A percentile compares a stretch with the other conserved stretches of the same genome.
phyloP scores from a whole-genome alignment of 2,797 vertebrate species.

The Philypnodon macrostomus region DNA sequence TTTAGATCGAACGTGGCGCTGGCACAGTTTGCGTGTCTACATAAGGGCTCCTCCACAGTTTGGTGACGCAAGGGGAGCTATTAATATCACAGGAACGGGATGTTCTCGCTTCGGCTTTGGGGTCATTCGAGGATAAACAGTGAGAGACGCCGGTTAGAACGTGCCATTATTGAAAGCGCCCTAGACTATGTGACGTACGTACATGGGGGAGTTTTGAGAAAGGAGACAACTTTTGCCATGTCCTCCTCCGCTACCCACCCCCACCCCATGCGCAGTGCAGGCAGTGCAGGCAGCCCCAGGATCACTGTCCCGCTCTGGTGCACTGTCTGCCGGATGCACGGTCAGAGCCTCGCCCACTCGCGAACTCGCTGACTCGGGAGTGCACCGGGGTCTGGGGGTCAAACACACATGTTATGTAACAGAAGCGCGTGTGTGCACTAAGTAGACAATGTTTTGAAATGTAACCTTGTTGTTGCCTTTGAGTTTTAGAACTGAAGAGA shows the following conservation, averaged over 20 bases:
- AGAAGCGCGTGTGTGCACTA: conserved; percentile 18
- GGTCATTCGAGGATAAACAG: conserved; percentile 78
- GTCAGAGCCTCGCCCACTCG: conserved; percentile 74
- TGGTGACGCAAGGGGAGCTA: conserved; percentile 81
- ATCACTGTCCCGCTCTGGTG: conserved; percentile 15
- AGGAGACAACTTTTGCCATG: conserved; percentile 12
- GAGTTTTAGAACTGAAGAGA: conserved; percentile 14
- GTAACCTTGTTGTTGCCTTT: conserved; percentile 27
- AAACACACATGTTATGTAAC: conserved; percentile 60
- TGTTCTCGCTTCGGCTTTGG: conserved; percentile 75
- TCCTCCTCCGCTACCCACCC: neutral
- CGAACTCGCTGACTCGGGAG: conserved; percentile 73
- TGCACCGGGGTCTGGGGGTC: conserved; percentile 55
- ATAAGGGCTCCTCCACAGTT: conserved; percentile 69
- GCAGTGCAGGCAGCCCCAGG: conserved; percentile 22
- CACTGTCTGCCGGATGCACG: no score
- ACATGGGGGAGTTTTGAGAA: conserved; percentile 15
- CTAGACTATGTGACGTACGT: conserved; percentile 1
- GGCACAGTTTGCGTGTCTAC: conserved; percentile 75
- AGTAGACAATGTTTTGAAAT: conserved; percentile 54
- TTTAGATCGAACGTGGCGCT: conserved; percentile 62
- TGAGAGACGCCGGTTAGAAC: conserved; percentile 35
- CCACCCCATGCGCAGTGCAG: conserved; percentile 17
- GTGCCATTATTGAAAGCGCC: conserved; percentile 10
- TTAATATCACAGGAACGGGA: conserved; percentile 82